Conservation (phyloP, 2,797 vertebrate genomes). For the Nyctibius grandis region DNA sequence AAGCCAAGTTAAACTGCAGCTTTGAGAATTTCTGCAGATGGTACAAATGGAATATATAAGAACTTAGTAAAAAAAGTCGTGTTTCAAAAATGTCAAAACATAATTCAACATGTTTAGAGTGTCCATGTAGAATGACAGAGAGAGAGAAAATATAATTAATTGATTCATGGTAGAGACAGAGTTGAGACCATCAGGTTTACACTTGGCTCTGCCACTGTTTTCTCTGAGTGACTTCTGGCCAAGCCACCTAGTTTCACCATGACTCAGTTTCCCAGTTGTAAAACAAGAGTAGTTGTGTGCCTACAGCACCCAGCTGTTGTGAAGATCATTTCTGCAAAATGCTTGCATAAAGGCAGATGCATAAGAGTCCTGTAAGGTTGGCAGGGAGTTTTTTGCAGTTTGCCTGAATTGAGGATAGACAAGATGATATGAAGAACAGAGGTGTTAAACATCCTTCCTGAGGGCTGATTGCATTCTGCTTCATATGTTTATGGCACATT, state of each 20-base stretch:
- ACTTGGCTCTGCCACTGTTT: not conserved
- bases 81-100: conserved; percentile 29
- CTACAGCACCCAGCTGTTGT: conserved; percentile 6
- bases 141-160: not conserved
- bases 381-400: conserved; percentile 21
- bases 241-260: not conserved
- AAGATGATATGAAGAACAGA: conserved; percentile 27
- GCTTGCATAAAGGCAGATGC: not conserved
- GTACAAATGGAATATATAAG: conserved; percentile 3
- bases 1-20: conserved; percentile 12
- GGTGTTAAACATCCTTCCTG: conserved; percentile 20
- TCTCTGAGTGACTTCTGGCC: not conserved
- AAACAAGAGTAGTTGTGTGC: conserved; percentile 18
- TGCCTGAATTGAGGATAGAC: not conserved
- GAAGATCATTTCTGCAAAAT: not conserved
- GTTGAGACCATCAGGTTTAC: not conserved
- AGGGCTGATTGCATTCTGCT: not conserved
- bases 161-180: not conserved
- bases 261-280: conserved; percentile 13
- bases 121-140: not conserved
- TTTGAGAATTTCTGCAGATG: conserved; percentile 22
- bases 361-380: conserved; percentile 7
- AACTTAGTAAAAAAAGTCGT: not conserved
- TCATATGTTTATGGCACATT: not conserved
- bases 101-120: not conserved